These are phyloP conservation scores for Solen grandis DNA, from an alignment of 1,140 invertebrate species.

Conservation along the genomic window DNA sequence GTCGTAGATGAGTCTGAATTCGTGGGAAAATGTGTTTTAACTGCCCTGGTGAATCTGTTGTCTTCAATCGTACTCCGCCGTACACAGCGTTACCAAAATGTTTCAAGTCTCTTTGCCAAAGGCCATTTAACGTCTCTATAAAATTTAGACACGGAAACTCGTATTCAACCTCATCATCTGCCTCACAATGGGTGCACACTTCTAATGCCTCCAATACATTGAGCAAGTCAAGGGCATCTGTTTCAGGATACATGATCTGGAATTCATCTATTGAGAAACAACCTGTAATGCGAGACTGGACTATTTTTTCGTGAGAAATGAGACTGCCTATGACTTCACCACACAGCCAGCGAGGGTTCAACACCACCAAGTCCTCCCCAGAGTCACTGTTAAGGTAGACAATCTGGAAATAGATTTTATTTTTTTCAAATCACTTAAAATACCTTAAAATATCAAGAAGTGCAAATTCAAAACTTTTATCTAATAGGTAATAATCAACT, in stretches of 20 bases:
- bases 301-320: constrained; percentile 86
- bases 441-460: not conserved
- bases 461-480: constrained; percentile 1
- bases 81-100: constrained; percentile 84
- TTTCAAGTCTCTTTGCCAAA: constrained; percentile 87
- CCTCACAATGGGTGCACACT: constrained; percentile 89
- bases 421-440: not conserved
- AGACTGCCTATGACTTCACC: constrained; percentile 87
- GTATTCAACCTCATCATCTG: constrained; percentile 88
- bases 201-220: constrained; percentile 83
- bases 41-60: constrained; percentile 83
- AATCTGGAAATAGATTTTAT: constrained; percentile 75
- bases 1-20: constrained; percentile 87
- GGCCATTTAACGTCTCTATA: constrained; percentile 86
- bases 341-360: constrained; percentile 89
- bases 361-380: constrained; percentile 86
- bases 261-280: constrained; percentile 91
- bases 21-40: constrained; percentile 87
- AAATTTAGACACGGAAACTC: constrained; percentile 92
- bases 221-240: constrained; percentile 82
- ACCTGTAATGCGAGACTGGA: constrained; percentile 86
- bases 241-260: constrained; percentile 88
- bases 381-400: constrained; percentile 82
- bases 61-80: constrained; percentile 85
- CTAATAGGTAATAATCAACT: not conserved